Conservation (phyloP, 2,888 invertebrate species). For the Adelognathus sp. region DNA sequence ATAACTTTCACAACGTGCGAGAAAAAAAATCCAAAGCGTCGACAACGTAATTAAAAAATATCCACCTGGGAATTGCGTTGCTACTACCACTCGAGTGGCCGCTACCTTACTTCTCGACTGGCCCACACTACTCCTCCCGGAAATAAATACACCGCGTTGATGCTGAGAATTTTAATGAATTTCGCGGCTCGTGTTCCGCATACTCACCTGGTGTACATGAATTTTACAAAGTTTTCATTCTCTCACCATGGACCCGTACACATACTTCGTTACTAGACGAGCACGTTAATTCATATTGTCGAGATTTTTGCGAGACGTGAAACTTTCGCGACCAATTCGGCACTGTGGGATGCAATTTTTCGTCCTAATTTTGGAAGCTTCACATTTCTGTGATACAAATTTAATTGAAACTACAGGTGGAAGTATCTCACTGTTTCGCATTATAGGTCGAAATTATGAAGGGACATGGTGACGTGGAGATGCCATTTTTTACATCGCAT, state of each 20-base stretch:
- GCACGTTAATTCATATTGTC: background rate
- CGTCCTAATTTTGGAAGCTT: background rate
- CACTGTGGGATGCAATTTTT: background rate
- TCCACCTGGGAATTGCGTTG: conserved; percentile 62
- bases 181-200: conserved; percentile 57
- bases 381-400: background rate
- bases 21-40: background rate
- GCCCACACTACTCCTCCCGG: conserved; percentile 27
- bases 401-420: background rate
- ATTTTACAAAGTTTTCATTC: conserved; percentile 14
- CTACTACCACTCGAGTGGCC: conserved; percentile 51
- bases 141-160: conserved; percentile 67
- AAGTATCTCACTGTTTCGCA: background rate
- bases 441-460: too few relatives aligned
- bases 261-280: background rate
- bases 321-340: background rate
- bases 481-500: too few relatives aligned
- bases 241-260: background rate
- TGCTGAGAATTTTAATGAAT: conserved; percentile 72
- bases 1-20: background rate
- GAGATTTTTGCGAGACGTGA: background rate
- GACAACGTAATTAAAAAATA: conserved; percentile 61
- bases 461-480: too few relatives aligned
- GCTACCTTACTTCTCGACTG: conserved; percentile 1
- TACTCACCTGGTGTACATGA: conserved; percentile 21